These are phyloP conservation scores for Calypte anna DNA, from an alignment of 2,113 vertebrate species.

Conservation along the genomic window DNA sequence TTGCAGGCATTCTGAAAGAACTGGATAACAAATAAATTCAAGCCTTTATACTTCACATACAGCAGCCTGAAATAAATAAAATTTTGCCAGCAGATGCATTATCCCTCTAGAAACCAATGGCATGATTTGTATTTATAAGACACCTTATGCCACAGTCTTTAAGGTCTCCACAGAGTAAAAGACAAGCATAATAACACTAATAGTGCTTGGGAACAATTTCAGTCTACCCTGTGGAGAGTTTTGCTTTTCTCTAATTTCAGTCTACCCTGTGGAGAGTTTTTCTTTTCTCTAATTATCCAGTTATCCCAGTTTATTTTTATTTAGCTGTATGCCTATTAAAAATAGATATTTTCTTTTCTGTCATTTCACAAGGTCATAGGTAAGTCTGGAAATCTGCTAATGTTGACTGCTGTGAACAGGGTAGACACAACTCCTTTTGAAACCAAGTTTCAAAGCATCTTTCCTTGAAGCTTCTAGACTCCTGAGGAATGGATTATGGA, in stretches of 20 bases:
- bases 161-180: neutral
- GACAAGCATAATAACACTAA: neutral
- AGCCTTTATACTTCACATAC: neutral
- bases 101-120: slow-evolving; percentile 28
- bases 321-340: neutral
- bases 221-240: neutral
- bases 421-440: neutral
- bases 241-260: neutral
- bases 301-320: neutral
- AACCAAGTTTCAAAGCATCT: neutral
- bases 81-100: slow-evolving; percentile 1
- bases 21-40: neutral
- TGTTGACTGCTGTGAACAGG: neutral
- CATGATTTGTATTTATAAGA: neutral
- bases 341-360: neutral
- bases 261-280: neutral
- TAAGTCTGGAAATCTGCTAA: neutral
- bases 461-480: slow-evolving; percentile 6
- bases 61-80: slow-evolving; percentile 1
- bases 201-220: neutral
- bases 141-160: neutral
- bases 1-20: neutral
- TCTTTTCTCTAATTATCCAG: neutral
- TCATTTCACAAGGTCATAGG: neutral
- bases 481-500: neutral